phyloP scores from a whole-genome alignment of 2,797 vertebrate genomes.

The Siniperca scherzeri region DNA sequence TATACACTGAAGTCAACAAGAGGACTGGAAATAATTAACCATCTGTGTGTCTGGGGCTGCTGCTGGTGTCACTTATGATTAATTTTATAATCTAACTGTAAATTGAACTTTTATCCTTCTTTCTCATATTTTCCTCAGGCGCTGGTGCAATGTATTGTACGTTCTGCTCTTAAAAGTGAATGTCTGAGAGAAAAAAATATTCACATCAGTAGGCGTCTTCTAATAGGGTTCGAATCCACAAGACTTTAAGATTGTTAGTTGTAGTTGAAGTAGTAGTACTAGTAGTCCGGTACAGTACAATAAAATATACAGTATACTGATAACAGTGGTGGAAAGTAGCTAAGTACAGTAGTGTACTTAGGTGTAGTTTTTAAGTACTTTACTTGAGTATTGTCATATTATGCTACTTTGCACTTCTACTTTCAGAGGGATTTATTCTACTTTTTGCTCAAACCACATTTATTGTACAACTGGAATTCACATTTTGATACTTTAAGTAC shows the following conservation, averaged over 20 bases:
- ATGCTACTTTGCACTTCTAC: not conserved
- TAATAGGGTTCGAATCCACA: not conserved
- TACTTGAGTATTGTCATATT: not conserved
- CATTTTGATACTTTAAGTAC: not conserved
- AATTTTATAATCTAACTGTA: slow-evolving; percentile 13
- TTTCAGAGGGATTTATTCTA: not conserved
- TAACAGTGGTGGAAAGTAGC: not conserved
- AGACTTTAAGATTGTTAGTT: not conserved
- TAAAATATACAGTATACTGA: not conserved
- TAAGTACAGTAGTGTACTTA: not conserved
- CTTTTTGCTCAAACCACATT: not conserved
- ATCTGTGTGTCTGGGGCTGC: not conserved
- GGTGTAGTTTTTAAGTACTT: not conserved
- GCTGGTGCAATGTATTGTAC: not conserved
- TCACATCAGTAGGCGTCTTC: not conserved
- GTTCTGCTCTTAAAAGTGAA: not conserved
- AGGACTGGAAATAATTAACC: slow-evolving; percentile 6
- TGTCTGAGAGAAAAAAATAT: not conserved
- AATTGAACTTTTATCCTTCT: not conserved
- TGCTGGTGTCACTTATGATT: not conserved
- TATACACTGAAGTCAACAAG: not conserved
- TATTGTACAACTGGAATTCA: not conserved
- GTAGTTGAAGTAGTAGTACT: not conserved
- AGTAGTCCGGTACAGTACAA: not conserved
- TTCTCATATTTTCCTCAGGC: not conserved